phyloP scores from a whole-genome alignment of 2,113 vertebrate genomes.

The Thalassarche chlororhynchos region DNA sequence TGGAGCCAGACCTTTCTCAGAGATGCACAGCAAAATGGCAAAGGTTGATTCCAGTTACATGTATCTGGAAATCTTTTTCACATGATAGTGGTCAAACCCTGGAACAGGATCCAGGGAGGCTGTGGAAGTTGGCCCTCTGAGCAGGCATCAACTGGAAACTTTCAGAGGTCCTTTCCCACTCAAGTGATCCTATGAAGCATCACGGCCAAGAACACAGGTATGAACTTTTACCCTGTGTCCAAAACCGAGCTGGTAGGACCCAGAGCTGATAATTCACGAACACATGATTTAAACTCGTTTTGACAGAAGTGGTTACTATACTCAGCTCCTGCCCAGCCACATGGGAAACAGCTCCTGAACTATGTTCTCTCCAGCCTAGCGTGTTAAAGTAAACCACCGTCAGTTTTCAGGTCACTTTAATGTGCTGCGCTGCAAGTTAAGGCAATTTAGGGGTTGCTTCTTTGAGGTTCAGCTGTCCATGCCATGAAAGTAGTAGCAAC shows the following conservation, averaged over 20 bases:
- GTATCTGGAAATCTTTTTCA: not conserved
- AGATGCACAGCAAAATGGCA: not conserved
- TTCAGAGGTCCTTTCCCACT: not conserved
- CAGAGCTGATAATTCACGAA: not conserved
- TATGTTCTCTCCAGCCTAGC: not conserved
- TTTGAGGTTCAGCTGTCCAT: not conserved
- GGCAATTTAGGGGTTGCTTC: not conserved
- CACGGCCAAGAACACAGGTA: not conserved
- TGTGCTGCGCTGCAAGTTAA: not conserved
- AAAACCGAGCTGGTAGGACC: not conserved
- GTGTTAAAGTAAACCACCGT: not conserved
- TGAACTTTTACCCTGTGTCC: not conserved
- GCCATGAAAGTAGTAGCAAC: not conserved
- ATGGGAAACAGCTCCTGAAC: not conserved
- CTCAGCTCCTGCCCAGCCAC: not conserved
- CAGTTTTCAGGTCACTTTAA: not conserved
- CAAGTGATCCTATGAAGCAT: not conserved
- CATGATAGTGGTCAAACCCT: not conserved
- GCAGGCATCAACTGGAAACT: not conserved
- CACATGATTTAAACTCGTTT: not conserved
- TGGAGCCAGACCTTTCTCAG: not conserved
- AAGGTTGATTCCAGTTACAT: not conserved
- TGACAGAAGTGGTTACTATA: not conserved
- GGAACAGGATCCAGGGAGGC: not conserved
- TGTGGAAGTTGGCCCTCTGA: not conserved